Conservation (phyloP, 1,140 invertebrate species). For the Antheraea mylitta region DNA sequence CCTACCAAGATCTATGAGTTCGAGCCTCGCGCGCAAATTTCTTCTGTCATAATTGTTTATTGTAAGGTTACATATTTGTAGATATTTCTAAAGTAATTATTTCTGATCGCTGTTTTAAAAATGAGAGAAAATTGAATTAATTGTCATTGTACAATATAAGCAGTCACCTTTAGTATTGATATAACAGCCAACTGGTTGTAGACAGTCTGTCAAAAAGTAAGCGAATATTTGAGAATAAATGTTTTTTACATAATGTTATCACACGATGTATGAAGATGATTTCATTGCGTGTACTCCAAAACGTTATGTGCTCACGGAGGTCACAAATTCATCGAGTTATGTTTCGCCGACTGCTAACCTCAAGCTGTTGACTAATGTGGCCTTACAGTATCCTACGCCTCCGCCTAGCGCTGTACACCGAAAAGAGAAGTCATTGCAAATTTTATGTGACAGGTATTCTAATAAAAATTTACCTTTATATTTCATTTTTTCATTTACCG, state of each 20-base stretch:
- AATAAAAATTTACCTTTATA: no score
- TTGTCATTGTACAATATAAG: neutral
- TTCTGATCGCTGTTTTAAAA: neutral
- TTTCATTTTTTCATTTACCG: no score
- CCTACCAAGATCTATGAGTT: conserved; percentile 10
- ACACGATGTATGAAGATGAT: conserved; percentile 74
- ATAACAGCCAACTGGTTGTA: conserved; percentile 56
- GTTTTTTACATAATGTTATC: conserved; percentile 72
- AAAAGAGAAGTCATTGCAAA: conserved; percentile 80
- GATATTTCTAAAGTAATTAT: conserved; percentile 13
- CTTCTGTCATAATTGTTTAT: conserved; percentile 70
- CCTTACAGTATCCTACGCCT: conserved; percentile 75
- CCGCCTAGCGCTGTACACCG: conserved; percentile 71
- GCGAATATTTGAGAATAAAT: conserved; percentile 59
- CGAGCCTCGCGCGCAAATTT: conserved; percentile 62
- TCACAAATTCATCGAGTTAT: conserved; percentile 75
- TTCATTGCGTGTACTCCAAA: conserved; percentile 77
- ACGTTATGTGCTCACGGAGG: conserved; percentile 76
- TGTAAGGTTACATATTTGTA: conserved; percentile 46
- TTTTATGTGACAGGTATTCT: conserved; percentile 79
- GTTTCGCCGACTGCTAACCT: conserved; percentile 81
- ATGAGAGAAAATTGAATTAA: neutral
- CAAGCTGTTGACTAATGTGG: conserved; percentile 79
- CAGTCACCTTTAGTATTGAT: neutral
- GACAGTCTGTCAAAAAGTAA: conserved; percentile 62